Base-by-base conservation (phyloP, 2,113 vertebrate species). In the Actenoides lindsayi region DNA sequence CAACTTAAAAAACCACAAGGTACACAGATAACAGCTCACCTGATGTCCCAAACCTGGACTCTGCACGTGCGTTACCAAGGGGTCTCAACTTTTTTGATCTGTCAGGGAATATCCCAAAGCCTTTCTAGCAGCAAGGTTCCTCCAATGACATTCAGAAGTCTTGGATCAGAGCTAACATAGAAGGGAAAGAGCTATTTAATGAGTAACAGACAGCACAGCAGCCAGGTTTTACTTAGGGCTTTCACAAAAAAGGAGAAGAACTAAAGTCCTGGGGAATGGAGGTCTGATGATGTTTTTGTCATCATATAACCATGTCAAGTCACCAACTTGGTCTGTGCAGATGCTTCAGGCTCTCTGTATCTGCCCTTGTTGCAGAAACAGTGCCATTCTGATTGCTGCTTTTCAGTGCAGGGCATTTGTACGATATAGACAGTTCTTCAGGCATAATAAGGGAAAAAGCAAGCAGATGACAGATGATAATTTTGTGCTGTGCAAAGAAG, bases 261-360 rank as follows among this genome's bases (percentile, higher is more conserved):
- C 37, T 18, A 2, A 69, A 77, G 19, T 74, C 41, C 28, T 41
- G 37, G 28, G 14, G 12, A 73, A 74, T 9, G 8, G 50, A 77
- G 41, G 19, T 37, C 60, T 3, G 4, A 35, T 5, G 3, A 39
- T 0, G 0, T 25, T 37, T 83, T 79, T 77, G 24, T 48, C 67
- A 48, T 33, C 51, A 37, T 0, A 0, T 0, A 86, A 41, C n/a
- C 9, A 4, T n/a, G 18, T 54, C 28, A 67, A 39, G 42, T 59
- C 63, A 80, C 37, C 0, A 0, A 3, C 39, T 50, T 1, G 0
- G 18, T 33, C 50, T 1, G 1, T 20, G 16, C 3, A 85, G 71
- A 23, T 35, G 25, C 42, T 75, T 21, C 42, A 81, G 42, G 60
- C 33, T 54, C 30, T 67, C 16, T 25, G n/a, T 35, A 35, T 10